Percentiles rank a stretch among this genome's conserved stretches.
Evolutionary conservation across 2,888 invertebrate genomes (phyloP).

Genomic region (Eristalis pertinax): DNA sequence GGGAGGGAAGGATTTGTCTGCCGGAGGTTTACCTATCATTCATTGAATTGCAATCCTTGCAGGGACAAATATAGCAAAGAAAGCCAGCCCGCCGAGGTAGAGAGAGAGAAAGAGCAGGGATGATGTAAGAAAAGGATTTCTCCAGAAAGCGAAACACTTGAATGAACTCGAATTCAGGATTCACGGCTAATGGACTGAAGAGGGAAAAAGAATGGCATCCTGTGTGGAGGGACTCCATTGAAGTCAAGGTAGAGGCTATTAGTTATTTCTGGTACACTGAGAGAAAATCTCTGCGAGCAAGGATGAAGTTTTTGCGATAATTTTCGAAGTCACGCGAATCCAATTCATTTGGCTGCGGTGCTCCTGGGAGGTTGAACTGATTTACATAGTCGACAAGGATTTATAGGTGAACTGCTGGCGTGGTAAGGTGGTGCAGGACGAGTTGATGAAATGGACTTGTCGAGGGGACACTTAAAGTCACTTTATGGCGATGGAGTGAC

Average conservation of each 20-base stretch:
- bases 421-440: background rate
- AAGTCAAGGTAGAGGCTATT: slow-evolving; percentile 16
- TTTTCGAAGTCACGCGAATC: slow-evolving; percentile 25
- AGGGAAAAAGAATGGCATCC: slow-evolving; percentile 34
- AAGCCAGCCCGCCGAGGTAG: slow-evolving; percentile 26
- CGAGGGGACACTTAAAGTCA: background rate
- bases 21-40: slow-evolving; percentile 29
- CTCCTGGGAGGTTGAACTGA: background rate
- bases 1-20: background rate
- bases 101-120: slow-evolving; percentile 32
- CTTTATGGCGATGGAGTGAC: background rate
- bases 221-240: slow-evolving; percentile 41
- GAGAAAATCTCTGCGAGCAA: slow-evolving; percentile 25
- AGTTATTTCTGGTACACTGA: slow-evolving; percentile 41
- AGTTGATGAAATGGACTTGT: background rate
- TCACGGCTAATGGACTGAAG: slow-evolving; percentile 67
- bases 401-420: background rate
- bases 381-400: background rate
- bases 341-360: slow-evolving; percentile 15
- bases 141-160: slow-evolving; percentile 50
- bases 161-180: slow-evolving; percentile 66
- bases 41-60: slow-evolving; percentile 34
- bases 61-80: slow-evolving; percentile 45
- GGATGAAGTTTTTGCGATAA: slow-evolving; percentile 47
- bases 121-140: slow-evolving; percentile 20